Conservation (phyloP, 2,113 vertebrate species). For the Phylloscopus trochiloides region DNA sequence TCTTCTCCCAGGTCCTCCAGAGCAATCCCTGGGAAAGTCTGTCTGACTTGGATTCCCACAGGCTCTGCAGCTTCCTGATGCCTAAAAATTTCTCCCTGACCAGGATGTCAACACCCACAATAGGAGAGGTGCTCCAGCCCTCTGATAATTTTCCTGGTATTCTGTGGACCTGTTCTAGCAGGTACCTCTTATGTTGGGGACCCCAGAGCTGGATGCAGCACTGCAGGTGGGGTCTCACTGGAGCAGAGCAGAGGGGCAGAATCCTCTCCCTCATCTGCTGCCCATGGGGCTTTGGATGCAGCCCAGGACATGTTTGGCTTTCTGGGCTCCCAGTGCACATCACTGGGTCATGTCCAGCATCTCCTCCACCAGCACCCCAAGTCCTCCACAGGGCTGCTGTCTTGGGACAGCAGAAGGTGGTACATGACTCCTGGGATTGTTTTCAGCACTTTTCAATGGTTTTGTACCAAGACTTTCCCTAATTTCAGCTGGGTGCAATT, state of each 20-base stretch:
- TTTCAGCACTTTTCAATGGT: neutral
- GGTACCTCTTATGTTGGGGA: fast-evolving
- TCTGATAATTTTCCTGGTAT: neutral
- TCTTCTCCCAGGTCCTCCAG: too few relatives aligned
- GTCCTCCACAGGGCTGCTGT: neutral
- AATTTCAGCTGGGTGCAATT: neutral
- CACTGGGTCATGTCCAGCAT: neutral
- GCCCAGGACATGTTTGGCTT: neutral
- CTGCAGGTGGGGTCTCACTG: neutral
- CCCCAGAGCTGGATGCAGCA: neutral
- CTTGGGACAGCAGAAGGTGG: neutral
- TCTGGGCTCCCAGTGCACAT: neutral
- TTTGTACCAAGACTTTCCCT: neutral
- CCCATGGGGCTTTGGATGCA: neutral
- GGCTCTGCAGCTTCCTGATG: too few relatives aligned
- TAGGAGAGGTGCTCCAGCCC: neutral
- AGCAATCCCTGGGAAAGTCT: too few relatives aligned
- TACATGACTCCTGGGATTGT: neutral
- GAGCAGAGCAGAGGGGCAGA: neutral
- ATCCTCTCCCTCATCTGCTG: neutral
- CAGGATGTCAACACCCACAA: too few relatives aligned
- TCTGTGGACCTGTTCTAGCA: neutral
- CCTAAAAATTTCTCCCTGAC: too few relatives aligned
- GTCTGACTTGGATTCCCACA: too few relatives aligned
- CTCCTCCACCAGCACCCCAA: neutral